Percentiles rank a stretch among this genome's conserved stretches.
phyloP scores from a whole-genome alignment of 2,888 invertebrate genomes.

The Lobophora halterata region DNA sequence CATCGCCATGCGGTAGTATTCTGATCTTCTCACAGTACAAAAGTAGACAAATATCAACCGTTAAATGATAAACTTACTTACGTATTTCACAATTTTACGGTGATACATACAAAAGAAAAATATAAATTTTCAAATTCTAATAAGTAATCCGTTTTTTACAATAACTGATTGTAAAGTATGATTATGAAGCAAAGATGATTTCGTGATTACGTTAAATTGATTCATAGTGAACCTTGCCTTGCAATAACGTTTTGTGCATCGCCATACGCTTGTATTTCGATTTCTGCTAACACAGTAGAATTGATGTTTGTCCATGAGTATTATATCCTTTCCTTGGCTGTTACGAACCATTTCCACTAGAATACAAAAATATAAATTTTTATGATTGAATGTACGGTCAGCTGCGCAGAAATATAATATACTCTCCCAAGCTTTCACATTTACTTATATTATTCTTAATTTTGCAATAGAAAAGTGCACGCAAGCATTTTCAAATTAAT shows the following conservation, averaged over 20 bases:
- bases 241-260: conserved; percentile 17
- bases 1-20: no score
- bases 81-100: no score
- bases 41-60: no score
- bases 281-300: conserved; percentile 21
- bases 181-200: background rate
- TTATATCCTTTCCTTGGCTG: conserved; percentile 18
- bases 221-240: conserved; percentile 9
- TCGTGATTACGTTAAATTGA: background rate
- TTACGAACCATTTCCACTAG: conserved; percentile 24
- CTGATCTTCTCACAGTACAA: no score
- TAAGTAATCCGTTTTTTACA: conserved; percentile 5
- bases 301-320: conserved; percentile 20
- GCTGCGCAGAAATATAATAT: no score
- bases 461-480: no score
- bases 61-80: no score
- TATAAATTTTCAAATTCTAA: background rate
- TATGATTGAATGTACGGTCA: no score
- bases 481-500: no score
- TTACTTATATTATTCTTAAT: no score
- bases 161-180: conserved; percentile 7
- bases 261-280: conserved; percentile 4
- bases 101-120: no score
- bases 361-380: conserved; percentile 9
- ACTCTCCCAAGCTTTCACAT: no score